Percentiles rank a stretch among this genome's conserved stretches.
Evolutionary conservation across 2,113 vertebrate genomes (phyloP).

Genomic region (Atlantisia rogersi): DNA sequence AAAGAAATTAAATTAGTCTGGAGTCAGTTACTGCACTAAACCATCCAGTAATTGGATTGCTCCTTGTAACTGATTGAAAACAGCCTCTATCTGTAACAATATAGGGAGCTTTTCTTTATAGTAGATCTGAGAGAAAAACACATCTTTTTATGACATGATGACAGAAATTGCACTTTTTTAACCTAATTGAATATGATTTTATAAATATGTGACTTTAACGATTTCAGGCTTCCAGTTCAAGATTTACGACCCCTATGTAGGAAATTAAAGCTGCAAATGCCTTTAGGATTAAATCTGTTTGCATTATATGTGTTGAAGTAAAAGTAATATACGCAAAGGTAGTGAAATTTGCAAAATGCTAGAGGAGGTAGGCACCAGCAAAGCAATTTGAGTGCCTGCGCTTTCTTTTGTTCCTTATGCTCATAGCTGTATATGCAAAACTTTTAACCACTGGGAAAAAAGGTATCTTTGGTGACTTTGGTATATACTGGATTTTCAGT

Average conservation of each 20-base stretch:
- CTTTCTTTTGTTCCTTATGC: neutral
- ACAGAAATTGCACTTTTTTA: constrained; percentile 99
- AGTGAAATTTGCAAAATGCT: neutral
- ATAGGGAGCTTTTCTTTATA: constrained; percentile 78
- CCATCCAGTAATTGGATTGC: constrained; percentile 97
- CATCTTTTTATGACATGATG: constrained; percentile 98
- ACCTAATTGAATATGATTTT: constrained; percentile 91
- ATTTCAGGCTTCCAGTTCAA: constrained; percentile 79
- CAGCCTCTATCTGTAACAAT: constrained; percentile 87
- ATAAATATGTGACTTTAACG: constrained; percentile 89
- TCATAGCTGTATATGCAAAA: neutral
- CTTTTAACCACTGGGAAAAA: neutral
- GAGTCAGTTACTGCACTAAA: constrained; percentile 99
- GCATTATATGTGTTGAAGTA: neutral
- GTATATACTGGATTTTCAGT: neutral
- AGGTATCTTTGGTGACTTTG: neutral
- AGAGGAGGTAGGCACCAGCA: neutral
- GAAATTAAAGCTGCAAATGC: constrained; percentile 54
- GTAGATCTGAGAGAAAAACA: constrained; percentile 90
- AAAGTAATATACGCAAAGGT: neutral
- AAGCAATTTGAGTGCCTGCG: neutral
- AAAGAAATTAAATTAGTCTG: constrained; percentile 99
- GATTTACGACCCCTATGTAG: constrained; percentile 68
- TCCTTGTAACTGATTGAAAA: constrained; percentile 96
- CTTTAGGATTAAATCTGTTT: constrained; percentile 29